Percentiles rank a stretch among this genome's conserved stretches.
Evolutionary conservation across 2,113 vertebrate genomes (phyloP).

Genomic region (Notothenia rossii): DNA sequence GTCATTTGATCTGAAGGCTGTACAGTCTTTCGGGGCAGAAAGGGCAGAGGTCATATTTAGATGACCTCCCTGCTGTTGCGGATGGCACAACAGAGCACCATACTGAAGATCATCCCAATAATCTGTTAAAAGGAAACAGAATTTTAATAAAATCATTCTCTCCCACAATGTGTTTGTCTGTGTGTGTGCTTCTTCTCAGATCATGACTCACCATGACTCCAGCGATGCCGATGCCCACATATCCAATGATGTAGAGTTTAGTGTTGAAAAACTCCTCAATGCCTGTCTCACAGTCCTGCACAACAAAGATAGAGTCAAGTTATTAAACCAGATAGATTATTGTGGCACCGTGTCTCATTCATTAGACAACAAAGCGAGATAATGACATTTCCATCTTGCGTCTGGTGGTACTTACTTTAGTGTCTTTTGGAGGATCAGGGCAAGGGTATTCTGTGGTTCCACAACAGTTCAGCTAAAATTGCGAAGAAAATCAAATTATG

Average conservation of each 20-base stretch:
- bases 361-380: neutral
- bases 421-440: slow-evolving; percentile 11
- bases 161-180: fast-evolving
- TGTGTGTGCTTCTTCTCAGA: neutral
- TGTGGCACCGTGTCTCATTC: neutral
- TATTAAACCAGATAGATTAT: slow-evolving; percentile 1
- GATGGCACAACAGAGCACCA: slow-evolving; percentile 97
- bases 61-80: slow-evolving; percentile 93
- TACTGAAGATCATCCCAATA: slow-evolving; percentile 98
- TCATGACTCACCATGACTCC: slow-evolving; percentile 91
- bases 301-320: slow-evolving; percentile 14
- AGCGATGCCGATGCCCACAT: slow-evolving; percentile 93
- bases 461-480: slow-evolving; percentile 77
- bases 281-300: slow-evolving; percentile 89
- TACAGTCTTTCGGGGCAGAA: slow-evolving; percentile 32
- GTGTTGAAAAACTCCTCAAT: slow-evolving; percentile 89
- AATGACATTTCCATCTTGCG: neutral
- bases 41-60: slow-evolving; percentile 73
- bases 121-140: slow-evolving; percentile 83
- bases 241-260: slow-evolving; percentile 93
- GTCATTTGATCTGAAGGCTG: slow-evolving; percentile 42
- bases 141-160: neutral
- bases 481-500: neutral
- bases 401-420: slow-evolving; percentile 54
- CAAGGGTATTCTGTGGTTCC: slow-evolving; percentile 65